A percentile compares a stretch with the other conserved stretches of the same genome.
These are phyloP conservation scores for Redunca redunca DNA, from an alignment of 2,113 vertebrate genomes.

Conservation along the genomic window DNA sequence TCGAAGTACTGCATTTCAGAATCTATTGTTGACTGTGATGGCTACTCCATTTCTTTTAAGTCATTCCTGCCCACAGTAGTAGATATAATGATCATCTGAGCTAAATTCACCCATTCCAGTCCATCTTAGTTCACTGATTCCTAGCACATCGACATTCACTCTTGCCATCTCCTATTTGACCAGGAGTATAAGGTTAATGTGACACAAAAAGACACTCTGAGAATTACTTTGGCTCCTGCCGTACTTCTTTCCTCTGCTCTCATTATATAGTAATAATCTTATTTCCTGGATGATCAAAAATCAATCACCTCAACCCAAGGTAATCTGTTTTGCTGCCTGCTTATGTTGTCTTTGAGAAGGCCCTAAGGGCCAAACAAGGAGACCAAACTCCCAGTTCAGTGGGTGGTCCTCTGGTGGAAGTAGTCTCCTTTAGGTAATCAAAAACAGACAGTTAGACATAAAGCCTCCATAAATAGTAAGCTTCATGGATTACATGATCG, in stretches of 20 bases:
- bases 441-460: not conserved
- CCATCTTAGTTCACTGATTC: not conserved
- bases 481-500: not conserved
- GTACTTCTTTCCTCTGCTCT: not conserved
- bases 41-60: not conserved
- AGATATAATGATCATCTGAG: not conserved
- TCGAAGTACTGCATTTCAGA: not conserved
- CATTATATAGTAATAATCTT: not conserved
- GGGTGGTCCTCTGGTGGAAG: not conserved
- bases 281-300: not conserved
- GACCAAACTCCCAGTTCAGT: not conserved
- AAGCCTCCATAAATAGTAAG: not conserved
- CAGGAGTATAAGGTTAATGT: not conserved
- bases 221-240: too few species aligned
- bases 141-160: accelerated
- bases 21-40: not conserved
- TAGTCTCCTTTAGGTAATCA: not conserved
- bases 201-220: not conserved
- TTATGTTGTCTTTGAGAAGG: not conserved
- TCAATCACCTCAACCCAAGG: not conserved
- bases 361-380: not conserved
- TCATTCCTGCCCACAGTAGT: not conserved
- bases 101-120: not conserved
- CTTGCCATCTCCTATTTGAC: not conserved
- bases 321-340: not conserved